Percentiles rank a stretch among this genome's conserved stretches.
Conservation (phyloP, 2,888 invertebrate species). For the Drosophila histrio region DNA sequence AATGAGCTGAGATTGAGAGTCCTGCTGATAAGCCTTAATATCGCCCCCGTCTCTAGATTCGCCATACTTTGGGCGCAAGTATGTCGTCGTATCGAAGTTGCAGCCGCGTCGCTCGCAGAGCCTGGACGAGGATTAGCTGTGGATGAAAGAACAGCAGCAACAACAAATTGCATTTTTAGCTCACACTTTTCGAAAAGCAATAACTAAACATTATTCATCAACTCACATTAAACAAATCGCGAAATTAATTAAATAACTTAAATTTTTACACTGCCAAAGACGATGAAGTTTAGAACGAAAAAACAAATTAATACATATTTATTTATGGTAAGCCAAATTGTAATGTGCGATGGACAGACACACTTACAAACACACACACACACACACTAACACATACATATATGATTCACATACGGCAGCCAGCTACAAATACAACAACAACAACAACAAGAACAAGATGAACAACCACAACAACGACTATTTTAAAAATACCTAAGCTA, state of each 20-base stretch:
- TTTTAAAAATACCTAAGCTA: constrained; percentile 75
- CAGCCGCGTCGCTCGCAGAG: constrained; percentile 63
- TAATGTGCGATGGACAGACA: constrained; percentile 43
- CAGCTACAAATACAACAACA: constrained; percentile 61
- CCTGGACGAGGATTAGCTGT: constrained; percentile 67
- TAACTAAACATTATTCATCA: constrained; percentile 49
- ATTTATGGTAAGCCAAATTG: constrained; percentile 69
- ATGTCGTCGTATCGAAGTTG: constrained; percentile 77
- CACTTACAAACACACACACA: constrained; percentile 24
- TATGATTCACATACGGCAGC: constrained; percentile 46
- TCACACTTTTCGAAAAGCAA: constrained; percentile 62
- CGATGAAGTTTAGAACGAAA: constrained; percentile 33
- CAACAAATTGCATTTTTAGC: constrained; percentile 40
- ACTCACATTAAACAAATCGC: constrained; percentile 30
- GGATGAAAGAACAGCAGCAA: constrained; percentile 11
- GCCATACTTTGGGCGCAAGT: constrained; percentile 81
- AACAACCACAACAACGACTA: constrained; percentile 78
- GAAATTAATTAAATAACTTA: constrained; percentile 50
- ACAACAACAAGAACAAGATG: constrained; percentile 30
- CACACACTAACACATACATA: constrained; percentile 21
- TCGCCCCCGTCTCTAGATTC: constrained; percentile 63
- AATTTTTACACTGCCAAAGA: constrained; percentile 81
- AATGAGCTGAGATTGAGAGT: constrained; percentile 63
- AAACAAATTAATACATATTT: constrained; percentile 34
- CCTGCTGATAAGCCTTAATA: constrained; percentile 37